Percentiles rank a stretch among this genome's conserved stretches.
phyloP scores from a whole-genome alignment of 1,140 invertebrate genomes.

The Heliconius congener region DNA sequence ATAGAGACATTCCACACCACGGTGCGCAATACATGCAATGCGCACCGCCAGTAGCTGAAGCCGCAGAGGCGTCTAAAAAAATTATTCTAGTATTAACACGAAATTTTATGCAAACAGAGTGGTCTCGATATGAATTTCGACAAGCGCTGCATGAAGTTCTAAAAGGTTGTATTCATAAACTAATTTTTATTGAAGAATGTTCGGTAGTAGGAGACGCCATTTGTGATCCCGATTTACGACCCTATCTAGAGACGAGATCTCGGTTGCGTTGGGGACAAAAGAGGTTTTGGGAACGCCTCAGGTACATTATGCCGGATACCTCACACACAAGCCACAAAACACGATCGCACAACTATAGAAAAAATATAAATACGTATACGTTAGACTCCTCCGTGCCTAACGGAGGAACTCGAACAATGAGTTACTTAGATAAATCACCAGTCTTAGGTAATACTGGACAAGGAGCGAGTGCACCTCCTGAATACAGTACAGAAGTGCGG shows the following conservation, averaged over 20 bases:
- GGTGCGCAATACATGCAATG: conserved; percentile 87
- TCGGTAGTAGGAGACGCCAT: conserved; percentile 89
- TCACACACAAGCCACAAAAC: conserved; percentile 66
- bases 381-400: conserved; percentile 85
- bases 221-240: conserved; percentile 92
- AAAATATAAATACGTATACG: conserved; percentile 90
- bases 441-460: conserved; percentile 77
- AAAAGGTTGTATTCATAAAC: conserved; percentile 90
- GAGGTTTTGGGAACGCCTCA: conserved; percentile 94
- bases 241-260: conserved; percentile 92
- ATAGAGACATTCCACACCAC: conserved; percentile 89
- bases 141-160: conserved; percentile 93
- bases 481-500: conserved; percentile 72
- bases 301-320: conserved; percentile 91
- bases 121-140: conserved; percentile 91
- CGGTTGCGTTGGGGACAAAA: conserved; percentile 94
- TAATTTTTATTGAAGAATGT: conserved; percentile 91
- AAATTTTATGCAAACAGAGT: conserved; percentile 93
- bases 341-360: conserved; percentile 83
- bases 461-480: conserved; percentile 78
- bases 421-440: conserved; percentile 76
- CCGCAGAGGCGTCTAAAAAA: conserved; percentile 91
- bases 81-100: conserved; percentile 91
- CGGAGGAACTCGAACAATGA: conserved; percentile 78
- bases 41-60: conserved; percentile 90